Evolutionary conservation across 2,888 invertebrate genomes (phyloP), one percentile per base, ranked within the genome.

Genomic region (Pinctada fucata): DNA sequence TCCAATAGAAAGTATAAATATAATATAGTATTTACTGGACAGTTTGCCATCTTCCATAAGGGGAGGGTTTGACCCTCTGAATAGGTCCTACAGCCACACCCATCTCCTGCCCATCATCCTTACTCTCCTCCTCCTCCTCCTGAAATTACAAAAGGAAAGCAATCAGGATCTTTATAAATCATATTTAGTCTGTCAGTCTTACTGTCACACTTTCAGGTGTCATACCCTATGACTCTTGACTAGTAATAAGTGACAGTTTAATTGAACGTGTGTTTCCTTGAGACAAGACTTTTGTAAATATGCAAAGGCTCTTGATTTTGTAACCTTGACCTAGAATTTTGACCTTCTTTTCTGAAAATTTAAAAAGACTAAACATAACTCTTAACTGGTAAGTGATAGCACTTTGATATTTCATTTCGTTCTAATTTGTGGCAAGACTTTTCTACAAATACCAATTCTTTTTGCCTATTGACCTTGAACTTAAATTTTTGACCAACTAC

Each of bases 31-130:
- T 58, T 75, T 75, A 68, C 68, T 52, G 13, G 10, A 75, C 48
- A n/a, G 66, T 67, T 65, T 16, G 13, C 68, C 75, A 75, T 16
- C 16, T 8, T 10, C 67, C 75, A 75, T 75, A 68, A 2, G 73
- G 52, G 16, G 73, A 65, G 8, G 73, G 50, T 48, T 58, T 64
- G 5, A 58, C 73, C n/a, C 64, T 45, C 6, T 3, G 65, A 6
- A 73, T 47, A 48, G 73, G 73, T 48, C 73, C 73, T 48, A 64
- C 73, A 47, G 31, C 64, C 13, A 73, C 65, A 1, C 66, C 66
- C 13, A 13, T 8, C 8, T 8, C 13, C 13, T 10, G 10, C 13
- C 58, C 16, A 31, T 72, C 72, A 72, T 49, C 31, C 3, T 48
- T 13, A 45, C 47, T 16, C 47, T 51, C 58, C 8, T 63, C 63